Evolutionary conservation across 2,113 vertebrate species (phyloP).

Genomic region (Limnothrissa miodon): DNA sequence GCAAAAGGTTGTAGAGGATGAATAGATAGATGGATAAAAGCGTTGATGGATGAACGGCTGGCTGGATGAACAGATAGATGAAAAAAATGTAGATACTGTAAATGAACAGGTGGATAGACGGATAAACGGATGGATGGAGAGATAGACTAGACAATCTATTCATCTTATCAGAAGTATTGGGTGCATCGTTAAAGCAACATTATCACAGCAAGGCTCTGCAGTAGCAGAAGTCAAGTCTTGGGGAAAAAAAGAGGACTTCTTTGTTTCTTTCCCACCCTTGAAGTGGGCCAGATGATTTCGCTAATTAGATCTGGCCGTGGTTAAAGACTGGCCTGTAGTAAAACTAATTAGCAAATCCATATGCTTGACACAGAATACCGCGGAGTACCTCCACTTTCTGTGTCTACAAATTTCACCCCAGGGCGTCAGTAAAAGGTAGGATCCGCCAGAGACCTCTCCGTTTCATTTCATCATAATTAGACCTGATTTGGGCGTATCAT

Average conservation of each 20-base stretch:
- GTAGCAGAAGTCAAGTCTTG: neutral
- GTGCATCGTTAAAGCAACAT: neutral
- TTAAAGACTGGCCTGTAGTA: constrained; percentile 1
- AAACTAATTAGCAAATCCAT: constrained; percentile 18
- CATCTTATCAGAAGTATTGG: neutral
- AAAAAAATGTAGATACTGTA: neutral
- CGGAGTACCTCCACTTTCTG: neutral
- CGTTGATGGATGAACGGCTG: neutral
- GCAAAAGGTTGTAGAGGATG: neutral
- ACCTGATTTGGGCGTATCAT: neutral
- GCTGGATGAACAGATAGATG: neutral
- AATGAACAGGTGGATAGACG: neutral
- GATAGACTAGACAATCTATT: neutral
- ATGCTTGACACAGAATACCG: constrained; percentile 8
- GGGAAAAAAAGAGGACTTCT: neutral
- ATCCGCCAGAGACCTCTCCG: neutral
- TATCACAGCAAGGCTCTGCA: neutral
- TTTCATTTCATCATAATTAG: neutral
- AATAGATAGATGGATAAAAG: neutral
- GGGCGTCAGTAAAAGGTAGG: neutral
- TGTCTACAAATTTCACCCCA: constrained; percentile 8
- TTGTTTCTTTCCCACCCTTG: neutral
- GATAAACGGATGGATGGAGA: neutral
- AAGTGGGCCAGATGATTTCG: neutral
- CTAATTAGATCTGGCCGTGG: constrained; percentile 13